A percentile compares a stretch with the other conserved stretches of the same genome.
Evolutionary conservation across 2,888 invertebrate genomes (phyloP).

Genomic region (Caenorhabditis wallacei): DNA sequence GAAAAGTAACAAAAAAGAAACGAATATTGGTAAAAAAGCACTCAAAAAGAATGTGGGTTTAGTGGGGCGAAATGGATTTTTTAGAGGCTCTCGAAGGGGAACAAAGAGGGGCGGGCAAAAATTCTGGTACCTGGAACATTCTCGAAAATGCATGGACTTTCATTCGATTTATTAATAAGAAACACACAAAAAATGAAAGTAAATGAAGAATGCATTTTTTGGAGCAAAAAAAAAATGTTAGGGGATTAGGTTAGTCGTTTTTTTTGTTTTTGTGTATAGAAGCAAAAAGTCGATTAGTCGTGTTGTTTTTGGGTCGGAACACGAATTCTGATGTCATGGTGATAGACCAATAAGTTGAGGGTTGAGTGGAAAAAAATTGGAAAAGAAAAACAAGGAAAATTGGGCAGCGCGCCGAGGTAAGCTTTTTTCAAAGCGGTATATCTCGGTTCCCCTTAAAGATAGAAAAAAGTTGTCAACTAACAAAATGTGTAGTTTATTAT

Average conservation of each 20-base stretch:
- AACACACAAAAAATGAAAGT: background rate
- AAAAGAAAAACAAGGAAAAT: background rate
- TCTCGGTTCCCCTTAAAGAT: too few relatives aligned
- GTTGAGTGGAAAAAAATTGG: constrained; percentile 18
- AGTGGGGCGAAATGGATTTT: constrained; percentile 34
- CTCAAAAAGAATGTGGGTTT: constrained; percentile 39
- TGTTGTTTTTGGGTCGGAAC: constrained; percentile 11
- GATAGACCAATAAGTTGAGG: constrained; percentile 9
- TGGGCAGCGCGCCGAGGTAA: too few relatives aligned
- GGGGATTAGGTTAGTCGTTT: constrained; percentile 28
- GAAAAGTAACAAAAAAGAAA: constrained; percentile 11
- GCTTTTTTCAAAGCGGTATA: too few relatives aligned
- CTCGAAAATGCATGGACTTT: constrained; percentile 26
- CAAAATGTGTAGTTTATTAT: too few relatives aligned
- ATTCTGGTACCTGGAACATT: constrained; percentile 23
- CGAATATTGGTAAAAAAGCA: constrained; percentile 9
- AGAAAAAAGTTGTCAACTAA: too few relatives aligned
- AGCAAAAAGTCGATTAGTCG: constrained; percentile 4
- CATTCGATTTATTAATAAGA: constrained; percentile 31
- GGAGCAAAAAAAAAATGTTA: constrained; percentile 10
- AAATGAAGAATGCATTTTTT: constrained; percentile 1
- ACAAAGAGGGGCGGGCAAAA: constrained; percentile 7
- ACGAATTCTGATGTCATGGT: constrained; percentile 35
- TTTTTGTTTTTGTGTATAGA: constrained; percentile 1
- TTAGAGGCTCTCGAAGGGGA: constrained; percentile 10